Percentiles rank a stretch among this genome's conserved stretches.
phyloP scores from a whole-genome alignment of 2,797 vertebrate genomes.

The Mycteria americana region DNA sequence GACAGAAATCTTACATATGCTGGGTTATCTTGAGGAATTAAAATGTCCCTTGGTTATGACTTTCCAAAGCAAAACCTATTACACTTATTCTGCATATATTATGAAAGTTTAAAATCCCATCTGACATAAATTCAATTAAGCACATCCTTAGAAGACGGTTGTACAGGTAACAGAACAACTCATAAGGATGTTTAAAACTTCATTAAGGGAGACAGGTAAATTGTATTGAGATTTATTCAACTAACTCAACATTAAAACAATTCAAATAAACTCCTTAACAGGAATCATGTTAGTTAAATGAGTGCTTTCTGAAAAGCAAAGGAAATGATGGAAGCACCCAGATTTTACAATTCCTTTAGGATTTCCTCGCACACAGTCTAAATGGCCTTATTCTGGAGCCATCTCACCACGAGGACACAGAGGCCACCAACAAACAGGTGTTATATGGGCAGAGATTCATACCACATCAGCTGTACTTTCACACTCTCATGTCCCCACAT shows the following conservation, averaged over 20 bases:
- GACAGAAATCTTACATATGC: neutral
- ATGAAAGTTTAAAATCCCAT: constrained; percentile 51
- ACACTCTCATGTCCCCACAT: rapidly evolving
- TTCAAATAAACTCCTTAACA: neutral
- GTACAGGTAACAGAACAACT: constrained; percentile 22
- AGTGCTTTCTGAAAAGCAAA: neutral
- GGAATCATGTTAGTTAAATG: neutral
- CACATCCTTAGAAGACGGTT: constrained; percentile 3
- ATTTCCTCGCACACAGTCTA: neutral
- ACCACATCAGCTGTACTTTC: neutral
- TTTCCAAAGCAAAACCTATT: constrained; percentile 57
- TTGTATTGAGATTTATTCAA: constrained; percentile 44
- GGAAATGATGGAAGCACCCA: neutral
- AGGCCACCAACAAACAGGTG: neutral
- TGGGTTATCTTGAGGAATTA: constrained; percentile 44
- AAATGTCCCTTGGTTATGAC: constrained; percentile 53
- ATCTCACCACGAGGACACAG: rapidly evolving
- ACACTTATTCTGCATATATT: constrained; percentile 45
- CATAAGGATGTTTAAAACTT: constrained; percentile 52
- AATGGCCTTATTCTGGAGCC: neutral
- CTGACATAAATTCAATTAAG: constrained; percentile 58
- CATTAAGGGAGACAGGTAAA: constrained; percentile 36
- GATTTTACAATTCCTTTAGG: neutral
- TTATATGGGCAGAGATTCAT: neutral
- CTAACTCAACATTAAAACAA: constrained; percentile 13